phyloP scores from a whole-genome alignment of 2,797 vertebrate species.

The Phrynocephalus guinanensis region DNA sequence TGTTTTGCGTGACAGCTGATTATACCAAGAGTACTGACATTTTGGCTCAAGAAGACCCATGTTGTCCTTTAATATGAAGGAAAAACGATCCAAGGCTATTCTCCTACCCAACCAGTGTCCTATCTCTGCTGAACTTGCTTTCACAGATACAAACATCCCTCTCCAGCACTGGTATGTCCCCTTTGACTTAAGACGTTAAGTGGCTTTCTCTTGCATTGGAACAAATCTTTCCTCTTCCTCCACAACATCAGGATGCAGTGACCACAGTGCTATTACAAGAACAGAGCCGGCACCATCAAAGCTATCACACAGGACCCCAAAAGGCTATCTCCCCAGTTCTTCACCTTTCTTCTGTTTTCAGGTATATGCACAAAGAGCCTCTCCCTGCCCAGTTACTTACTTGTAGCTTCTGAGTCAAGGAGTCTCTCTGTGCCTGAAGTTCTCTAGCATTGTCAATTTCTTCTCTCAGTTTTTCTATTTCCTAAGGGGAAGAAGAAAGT shows the following conservation, averaged over 20 bases:
- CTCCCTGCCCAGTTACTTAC: conserved; percentile 74
- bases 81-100: neutral
- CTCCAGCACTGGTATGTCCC: neutral
- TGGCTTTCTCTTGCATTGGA: neutral
- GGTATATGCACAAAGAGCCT: neutral
- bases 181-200: neutral
- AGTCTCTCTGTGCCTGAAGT: conserved; percentile 94
- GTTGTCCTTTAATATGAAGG: neutral
- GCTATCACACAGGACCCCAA: neutral
- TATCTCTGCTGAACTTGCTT: neutral
- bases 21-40: neutral
- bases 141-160: neutral
- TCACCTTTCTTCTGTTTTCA: neutral
- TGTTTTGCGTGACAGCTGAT: neutral
- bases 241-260: neutral
- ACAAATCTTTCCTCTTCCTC: neutral
- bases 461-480: conserved; percentile 96
- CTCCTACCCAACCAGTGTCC: neutral
- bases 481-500: conserved; percentile 79
- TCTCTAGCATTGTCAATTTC: conserved; percentile 95
- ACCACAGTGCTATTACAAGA: neutral
- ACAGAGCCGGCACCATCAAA: neutral
- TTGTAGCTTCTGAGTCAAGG: conserved; percentile 92
- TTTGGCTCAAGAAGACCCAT: neutral
- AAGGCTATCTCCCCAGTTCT: neutral